phyloP scores from a whole-genome alignment of 2,113 vertebrate species.

The Callipepla squamata region DNA sequence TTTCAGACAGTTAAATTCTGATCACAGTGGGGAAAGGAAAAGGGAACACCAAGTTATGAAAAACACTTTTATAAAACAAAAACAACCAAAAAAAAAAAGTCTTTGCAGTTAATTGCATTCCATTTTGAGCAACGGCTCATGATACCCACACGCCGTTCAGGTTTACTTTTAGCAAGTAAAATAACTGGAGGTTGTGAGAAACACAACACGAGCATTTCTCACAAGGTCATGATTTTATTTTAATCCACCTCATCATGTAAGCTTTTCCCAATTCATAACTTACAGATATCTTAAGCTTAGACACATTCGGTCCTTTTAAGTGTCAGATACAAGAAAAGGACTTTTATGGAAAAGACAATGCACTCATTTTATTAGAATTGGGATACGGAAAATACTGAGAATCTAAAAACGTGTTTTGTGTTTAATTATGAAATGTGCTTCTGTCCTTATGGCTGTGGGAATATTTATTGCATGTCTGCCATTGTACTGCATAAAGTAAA shows the following conservation, averaged over 20 bases:
- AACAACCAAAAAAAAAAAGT: background rate
- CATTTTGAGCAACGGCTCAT: background rate
- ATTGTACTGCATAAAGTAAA: background rate
- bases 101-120: background rate
- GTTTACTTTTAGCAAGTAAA: background rate
- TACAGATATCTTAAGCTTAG: background rate
- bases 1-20: conserved; percentile 26
- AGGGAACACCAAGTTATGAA: conserved; percentile 8
- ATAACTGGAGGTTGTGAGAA: background rate
- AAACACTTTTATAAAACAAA: background rate
- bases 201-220: no score
- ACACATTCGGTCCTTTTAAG: background rate
- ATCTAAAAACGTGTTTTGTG: background rate
- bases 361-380: fast-evolving
- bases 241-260: background rate
- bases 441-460: background rate
- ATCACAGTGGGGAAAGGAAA: conserved; percentile 10
- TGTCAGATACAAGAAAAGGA: background rate
- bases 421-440: background rate
- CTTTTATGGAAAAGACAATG: background rate
- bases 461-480: background rate
- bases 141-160: background rate
- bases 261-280: background rate
- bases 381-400: background rate
- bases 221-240: background rate